Evolutionary conservation across 37 sponge, comb jelly and placozoan genomes (phyloP).

Genomic region (Bolinopsis microptera): DNA sequence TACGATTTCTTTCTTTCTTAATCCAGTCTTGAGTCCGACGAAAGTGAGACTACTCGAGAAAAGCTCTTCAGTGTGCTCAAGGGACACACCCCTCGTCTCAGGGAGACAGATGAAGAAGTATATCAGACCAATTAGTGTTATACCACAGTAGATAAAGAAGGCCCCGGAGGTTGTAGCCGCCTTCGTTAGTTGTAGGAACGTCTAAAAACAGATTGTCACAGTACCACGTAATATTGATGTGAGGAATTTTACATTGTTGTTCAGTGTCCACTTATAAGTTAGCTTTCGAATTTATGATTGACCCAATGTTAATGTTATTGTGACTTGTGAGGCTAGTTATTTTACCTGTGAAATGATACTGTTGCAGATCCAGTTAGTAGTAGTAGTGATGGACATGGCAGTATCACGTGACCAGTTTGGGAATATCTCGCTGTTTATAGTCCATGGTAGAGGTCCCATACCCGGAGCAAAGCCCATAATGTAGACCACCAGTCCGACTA

Average conservation of each 20-base stretch:
- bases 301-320: too few species aligned
- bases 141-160: background rate
- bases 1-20: background rate
- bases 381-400: conserved; percentile 65
- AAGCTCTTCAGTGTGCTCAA: background rate
- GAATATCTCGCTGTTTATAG: conserved; percentile 72
- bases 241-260: too few species aligned
- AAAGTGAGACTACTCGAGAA: background rate
- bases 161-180: background rate
- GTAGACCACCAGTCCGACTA: conserved; percentile 50
- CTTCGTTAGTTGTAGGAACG: background rate
- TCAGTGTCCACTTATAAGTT: background rate
- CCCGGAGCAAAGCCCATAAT: conserved; percentile 69
- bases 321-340: too few species aligned
- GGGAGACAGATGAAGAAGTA: background rate
- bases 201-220: background rate
- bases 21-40: background rate
- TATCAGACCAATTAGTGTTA: background rate
- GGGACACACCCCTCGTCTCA: background rate
- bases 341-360: conserved; percentile 33
- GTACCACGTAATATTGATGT: background rate
- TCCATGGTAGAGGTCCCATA: conserved; percentile 72
- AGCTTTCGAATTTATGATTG: background rate
- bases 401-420: conserved; percentile 71
- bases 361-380: conserved; percentile 68